These are phyloP conservation scores for Keiferia lycopersicella DNA, from an alignment of 2,888 invertebrate genomes.

Conservation along the genomic window DNA sequence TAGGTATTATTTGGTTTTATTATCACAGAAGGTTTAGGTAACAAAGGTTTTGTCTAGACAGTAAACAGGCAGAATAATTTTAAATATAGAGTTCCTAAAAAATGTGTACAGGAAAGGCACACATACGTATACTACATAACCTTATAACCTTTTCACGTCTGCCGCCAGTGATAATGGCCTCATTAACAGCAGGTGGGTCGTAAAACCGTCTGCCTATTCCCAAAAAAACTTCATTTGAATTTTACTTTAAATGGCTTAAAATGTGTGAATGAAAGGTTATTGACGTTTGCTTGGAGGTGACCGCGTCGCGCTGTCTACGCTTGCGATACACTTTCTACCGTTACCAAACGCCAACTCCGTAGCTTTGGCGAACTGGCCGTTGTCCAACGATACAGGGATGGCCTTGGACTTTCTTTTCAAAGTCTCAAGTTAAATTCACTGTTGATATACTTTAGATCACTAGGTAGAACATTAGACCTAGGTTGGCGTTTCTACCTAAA, in stretches of 20 bases:
- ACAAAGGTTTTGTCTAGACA: too few species aligned
- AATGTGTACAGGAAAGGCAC: background rate
- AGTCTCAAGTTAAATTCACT: too few species aligned
- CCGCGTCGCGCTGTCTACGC: conserved; percentile 20
- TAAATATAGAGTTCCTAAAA: background rate
- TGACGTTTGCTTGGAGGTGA: conserved; percentile 1
- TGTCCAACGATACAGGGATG: background rate
- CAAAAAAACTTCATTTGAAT: conserved; percentile 17
- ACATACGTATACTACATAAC: background rate
- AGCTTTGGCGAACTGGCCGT: background rate
- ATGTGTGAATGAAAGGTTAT: conserved; percentile 18
- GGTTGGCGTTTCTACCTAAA: too few species aligned
- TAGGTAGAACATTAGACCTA: too few species aligned
- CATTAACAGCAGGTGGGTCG: conserved; percentile 12
- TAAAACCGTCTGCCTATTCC: conserved; percentile 17
- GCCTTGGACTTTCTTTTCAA: background rate
- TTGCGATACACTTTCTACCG: conserved; percentile 19
- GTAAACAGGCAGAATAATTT: background rate
- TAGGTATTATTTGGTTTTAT: too few species aligned
- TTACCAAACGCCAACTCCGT: conserved; percentile 17
- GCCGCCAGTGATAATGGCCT: conserved; percentile 14
- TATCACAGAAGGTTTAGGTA: too few species aligned
- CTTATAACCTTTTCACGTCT: conserved; percentile 17
- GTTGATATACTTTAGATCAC: too few species aligned
- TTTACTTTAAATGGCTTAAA: conserved; percentile 5